Evolutionary conservation across 23 tunicate genomes (phyloP).

Genomic region (Phallusia fumigata): DNA sequence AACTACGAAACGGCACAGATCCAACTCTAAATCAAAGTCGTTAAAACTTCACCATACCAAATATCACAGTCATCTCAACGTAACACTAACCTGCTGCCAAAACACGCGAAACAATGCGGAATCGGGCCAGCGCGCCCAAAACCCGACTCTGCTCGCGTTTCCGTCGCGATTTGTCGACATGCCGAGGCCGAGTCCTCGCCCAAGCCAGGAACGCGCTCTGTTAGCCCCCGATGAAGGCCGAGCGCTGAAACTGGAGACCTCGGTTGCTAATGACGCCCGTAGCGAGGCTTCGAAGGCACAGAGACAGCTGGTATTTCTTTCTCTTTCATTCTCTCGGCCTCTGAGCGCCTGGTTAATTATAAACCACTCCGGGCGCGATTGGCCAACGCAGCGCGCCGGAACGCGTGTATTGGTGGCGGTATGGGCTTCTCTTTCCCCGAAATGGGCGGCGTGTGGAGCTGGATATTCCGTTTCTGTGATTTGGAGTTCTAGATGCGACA

Average conservation of each 20-base stretch:
- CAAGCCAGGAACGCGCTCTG: not conserved
- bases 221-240: conserved; percentile 11
- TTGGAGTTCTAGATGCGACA: too few species aligned
- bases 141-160: not conserved
- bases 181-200: not conserved
- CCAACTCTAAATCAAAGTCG: too few species aligned
- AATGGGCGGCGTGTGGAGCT: not conserved
- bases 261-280: conserved; percentile 54
- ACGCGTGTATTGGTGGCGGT: not conserved
- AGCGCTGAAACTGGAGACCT: not conserved
- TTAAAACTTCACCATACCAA: not conserved
- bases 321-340: not conserved
- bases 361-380: not conserved
- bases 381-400: not conserved
- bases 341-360: conserved; percentile 4
- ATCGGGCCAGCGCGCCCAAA: not conserved
- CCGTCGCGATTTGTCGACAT: not conserved
- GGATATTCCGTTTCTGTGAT: too few species aligned
- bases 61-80: not conserved
- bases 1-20: too few species aligned
- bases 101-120: not conserved
- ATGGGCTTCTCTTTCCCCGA: not conserved
- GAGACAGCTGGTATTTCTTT: conserved; percentile 9
- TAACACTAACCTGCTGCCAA: conserved; percentile 4
- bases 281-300: conserved; percentile 13